A percentile compares a stretch with the other conserved stretches of the same genome.
phyloP scores from a whole-genome alignment of 2,113 vertebrate genomes.

The Menura novaehollandiae region DNA sequence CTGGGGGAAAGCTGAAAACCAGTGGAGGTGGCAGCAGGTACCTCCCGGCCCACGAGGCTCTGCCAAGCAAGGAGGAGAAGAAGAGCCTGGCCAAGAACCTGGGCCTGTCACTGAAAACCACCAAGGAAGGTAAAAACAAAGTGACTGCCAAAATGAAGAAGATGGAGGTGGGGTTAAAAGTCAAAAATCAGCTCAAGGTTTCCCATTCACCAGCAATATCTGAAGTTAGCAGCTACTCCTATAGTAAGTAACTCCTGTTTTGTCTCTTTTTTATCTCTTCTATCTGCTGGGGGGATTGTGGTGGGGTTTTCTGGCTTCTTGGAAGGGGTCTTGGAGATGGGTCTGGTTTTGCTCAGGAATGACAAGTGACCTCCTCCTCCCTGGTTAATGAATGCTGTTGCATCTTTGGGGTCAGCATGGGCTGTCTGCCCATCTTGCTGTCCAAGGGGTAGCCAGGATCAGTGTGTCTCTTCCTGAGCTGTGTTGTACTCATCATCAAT shows the following conservation, averaged over 20 bases:
- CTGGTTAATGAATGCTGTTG: background rate
- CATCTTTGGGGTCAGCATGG: background rate
- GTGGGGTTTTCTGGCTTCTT: background rate
- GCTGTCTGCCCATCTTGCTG: background rate
- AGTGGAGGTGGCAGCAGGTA: slow-evolving; percentile 69
- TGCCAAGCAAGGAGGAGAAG: slow-evolving; percentile 75
- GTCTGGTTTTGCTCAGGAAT: background rate
- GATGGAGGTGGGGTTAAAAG: slow-evolving; percentile 79
- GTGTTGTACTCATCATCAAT: background rate
- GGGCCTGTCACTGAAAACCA: slow-evolving; percentile 70
- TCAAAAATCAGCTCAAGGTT: slow-evolving; percentile 86
- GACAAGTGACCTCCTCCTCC: background rate
- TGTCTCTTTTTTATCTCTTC: background rate
- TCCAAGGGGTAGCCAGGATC: background rate
- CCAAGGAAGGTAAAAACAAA: slow-evolving; percentile 88
- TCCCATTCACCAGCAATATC: slow-evolving; percentile 88
- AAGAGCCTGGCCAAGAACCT: slow-evolving; percentile 78
- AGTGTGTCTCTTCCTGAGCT: background rate
- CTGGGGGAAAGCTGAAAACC: slow-evolving; percentile 69
- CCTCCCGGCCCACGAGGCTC: slow-evolving; percentile 64
- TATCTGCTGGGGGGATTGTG: background rate
- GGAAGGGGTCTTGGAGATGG: background rate
- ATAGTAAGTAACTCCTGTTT: slow-evolving; percentile 82
- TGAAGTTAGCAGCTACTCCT: slow-evolving; percentile 95
- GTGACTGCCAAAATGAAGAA: slow-evolving; percentile 79